phyloP scores from a whole-genome alignment of 2,797 vertebrate species.

The Alexandromys oeconomus region DNA sequence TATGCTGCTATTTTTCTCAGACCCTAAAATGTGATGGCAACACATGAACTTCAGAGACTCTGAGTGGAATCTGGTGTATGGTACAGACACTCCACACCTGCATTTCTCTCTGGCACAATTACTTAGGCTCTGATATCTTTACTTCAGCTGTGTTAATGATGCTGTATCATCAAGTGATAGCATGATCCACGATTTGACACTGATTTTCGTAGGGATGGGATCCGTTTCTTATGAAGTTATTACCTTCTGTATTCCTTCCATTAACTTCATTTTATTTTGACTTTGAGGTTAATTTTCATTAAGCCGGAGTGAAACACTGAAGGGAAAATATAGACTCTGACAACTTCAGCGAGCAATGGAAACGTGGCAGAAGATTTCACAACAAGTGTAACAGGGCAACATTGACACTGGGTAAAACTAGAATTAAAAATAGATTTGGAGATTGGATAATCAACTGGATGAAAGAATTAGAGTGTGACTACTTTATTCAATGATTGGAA shows the following conservation, averaged over 20 bases:
- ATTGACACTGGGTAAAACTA: constrained; percentile 54
- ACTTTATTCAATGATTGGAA: background rate
- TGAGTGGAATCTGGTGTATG: constrained; percentile 47
- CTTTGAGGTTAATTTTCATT: constrained; percentile 74
- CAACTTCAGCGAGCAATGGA: constrained; percentile 72
- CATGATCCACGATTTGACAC: constrained; percentile 71
- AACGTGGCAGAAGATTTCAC: constrained; percentile 72
- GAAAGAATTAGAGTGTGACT: background rate
- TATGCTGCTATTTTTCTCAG: constrained; percentile 66
- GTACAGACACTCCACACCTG: constrained; percentile 4
- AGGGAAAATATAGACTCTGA: constrained; percentile 73
- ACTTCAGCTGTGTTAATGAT: constrained; percentile 53
- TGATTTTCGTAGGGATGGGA: constrained; percentile 61
- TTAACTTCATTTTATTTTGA: constrained; percentile 78
- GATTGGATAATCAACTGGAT: background rate
- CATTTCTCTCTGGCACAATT: constrained; percentile 56
- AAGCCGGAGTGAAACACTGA: constrained; percentile 62
- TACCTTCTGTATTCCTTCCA: constrained; percentile 61
- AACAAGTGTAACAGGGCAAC: constrained; percentile 69
- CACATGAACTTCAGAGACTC: constrained; percentile 31
- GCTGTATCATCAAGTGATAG: constrained; percentile 42
- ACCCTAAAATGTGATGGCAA: constrained; percentile 64
- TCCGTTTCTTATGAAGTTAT: constrained; percentile 12
- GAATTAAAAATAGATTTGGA: constrained; percentile 42
- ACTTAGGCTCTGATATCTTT: constrained; percentile 43